A percentile compares a stretch with the other conserved stretches of the same genome.
phyloP scores from a whole-genome alignment of 2,113 vertebrate genomes.

The Cinclus cinclus region DNA sequence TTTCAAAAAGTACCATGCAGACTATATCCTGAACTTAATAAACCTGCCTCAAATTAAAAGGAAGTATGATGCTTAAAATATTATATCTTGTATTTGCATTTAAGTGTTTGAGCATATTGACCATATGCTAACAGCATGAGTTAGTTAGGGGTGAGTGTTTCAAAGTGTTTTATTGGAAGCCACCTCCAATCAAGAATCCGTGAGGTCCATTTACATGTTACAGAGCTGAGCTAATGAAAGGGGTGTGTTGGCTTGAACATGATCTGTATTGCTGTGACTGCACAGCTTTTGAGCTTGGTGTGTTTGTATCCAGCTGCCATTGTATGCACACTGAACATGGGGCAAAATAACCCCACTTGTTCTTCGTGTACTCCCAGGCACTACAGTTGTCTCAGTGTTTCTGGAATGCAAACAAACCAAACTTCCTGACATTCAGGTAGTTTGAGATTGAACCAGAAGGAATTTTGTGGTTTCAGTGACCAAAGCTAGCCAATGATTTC shows the following conservation, averaged over 20 bases:
- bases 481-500: not conserved
- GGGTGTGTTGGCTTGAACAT: not conserved
- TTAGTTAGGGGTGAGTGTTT: not conserved
- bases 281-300: not conserved
- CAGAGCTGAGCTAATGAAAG: not conserved
- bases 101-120: not conserved
- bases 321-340: not conserved
- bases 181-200: not conserved
- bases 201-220: not conserved
- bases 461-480: not conserved
- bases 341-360: not conserved
- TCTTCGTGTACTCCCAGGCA: not conserved
- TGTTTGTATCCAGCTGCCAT: not conserved
- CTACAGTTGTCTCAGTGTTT: not conserved
- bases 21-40: not conserved
- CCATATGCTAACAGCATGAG: not conserved
- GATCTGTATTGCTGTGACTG: not conserved
- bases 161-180: not conserved
- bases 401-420: not conserved
- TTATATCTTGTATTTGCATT: not conserved
- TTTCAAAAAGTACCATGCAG: not conserved
- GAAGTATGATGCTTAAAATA: not conserved
- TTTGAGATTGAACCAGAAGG: not conserved
- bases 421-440: not conserved
- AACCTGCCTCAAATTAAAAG: not conserved